Conservation (phyloP, 2,888 invertebrate genomes). For the Hypercompe scribonia region DNA sequence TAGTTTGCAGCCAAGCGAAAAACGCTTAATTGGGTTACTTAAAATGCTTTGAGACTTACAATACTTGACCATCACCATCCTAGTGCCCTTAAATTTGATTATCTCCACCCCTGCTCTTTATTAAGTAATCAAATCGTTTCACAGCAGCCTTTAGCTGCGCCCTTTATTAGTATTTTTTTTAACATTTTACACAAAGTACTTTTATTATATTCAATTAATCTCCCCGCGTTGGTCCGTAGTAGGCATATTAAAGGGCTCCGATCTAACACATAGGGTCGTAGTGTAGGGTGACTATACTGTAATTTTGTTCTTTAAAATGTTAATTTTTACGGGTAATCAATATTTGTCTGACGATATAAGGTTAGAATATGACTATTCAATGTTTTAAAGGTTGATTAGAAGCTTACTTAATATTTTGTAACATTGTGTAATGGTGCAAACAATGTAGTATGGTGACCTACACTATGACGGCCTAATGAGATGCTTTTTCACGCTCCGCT, state of each 20-base stretch:
- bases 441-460: too few relatives aligned
- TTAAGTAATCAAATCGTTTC: constrained; percentile 30
- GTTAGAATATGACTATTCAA: too few relatives aligned
- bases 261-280: neutral
- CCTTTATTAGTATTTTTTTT: constrained; percentile 24
- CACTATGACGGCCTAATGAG: too few relatives aligned
- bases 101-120: neutral
- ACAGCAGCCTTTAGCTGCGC: constrained; percentile 12
- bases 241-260: constrained; percentile 23
- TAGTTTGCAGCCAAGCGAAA: neutral
- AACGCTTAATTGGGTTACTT: neutral
- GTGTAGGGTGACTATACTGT: constrained; percentile 11
- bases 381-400: too few relatives aligned
- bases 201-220: constrained; percentile 39
- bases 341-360: too few relatives aligned
- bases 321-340: neutral
- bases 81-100: constrained; percentile 13
- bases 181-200: constrained; percentile 34
- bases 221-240: constrained; percentile 16
- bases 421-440: too few relatives aligned
- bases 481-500: too few relatives aligned
- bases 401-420: too few relatives aligned
- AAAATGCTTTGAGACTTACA: neutral
- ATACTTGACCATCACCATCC: neutral
- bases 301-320: neutral